Percentiles rank a stretch among this genome's conserved stretches.
Evolutionary conservation across 2,888 invertebrate genomes (phyloP).

Genomic region (Heteropelma amictum): DNA sequence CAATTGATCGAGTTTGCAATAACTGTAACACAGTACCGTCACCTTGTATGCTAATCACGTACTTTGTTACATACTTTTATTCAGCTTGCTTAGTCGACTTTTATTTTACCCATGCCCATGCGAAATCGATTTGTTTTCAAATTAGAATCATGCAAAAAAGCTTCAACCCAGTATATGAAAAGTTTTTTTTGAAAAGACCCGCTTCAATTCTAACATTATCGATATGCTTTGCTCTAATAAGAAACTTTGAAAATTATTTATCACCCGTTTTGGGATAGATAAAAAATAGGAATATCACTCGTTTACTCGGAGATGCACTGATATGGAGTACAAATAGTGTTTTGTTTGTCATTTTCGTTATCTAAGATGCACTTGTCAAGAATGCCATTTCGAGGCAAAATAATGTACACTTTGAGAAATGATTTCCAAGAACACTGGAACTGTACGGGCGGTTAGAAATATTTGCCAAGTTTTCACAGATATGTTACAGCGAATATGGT

Average conservation of each 20-base stretch:
- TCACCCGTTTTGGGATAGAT: no score
- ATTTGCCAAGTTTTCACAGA: no score
- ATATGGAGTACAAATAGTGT: conserved; percentile 39
- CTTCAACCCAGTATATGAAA: no score
- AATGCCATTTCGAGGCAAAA: conserved; percentile 31
- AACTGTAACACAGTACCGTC: conserved; percentile 36
- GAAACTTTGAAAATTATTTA: neutral
- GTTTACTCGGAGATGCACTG: conserved; percentile 2
- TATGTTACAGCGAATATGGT: neutral
- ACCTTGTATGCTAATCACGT: conserved; percentile 16
- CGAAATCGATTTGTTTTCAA: neutral
- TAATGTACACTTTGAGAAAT: neutral
- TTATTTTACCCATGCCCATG: neutral
- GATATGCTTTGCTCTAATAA: neutral
- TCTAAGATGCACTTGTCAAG: conserved; percentile 40
- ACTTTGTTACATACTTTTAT: neutral
- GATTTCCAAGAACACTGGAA: no score
- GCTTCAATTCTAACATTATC: no score
- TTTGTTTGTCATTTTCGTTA: conserved; percentile 27
- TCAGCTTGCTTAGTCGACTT: no score
- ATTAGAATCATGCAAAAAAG: no score
- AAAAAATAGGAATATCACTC: no score
- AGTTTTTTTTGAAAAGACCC: no score
- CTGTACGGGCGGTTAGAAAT: no score
- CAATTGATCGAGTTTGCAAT: conserved; percentile 52